Evolutionary conservation across 2,888 invertebrate species (phyloP).

Genomic region (Acanthosepion esculentum): DNA sequence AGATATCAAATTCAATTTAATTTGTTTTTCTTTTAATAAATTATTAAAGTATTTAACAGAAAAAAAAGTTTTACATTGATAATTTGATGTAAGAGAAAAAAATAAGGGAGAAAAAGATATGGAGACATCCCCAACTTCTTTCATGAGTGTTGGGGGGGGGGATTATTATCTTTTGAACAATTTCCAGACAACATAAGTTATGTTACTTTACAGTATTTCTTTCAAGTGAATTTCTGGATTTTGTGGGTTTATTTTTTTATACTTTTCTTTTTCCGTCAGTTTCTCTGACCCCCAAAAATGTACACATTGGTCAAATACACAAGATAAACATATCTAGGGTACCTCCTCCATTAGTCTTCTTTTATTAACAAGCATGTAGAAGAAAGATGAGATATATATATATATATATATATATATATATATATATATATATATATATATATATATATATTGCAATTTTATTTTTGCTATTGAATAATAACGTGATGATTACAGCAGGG

Average conservation of each 20-base stretch:
- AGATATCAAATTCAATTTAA: neutral
- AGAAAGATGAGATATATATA: neutral
- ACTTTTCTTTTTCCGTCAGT: neutral
- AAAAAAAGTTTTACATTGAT: neutral
- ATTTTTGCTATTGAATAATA: neutral
- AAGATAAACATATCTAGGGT: neutral
- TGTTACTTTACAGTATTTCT: neutral
- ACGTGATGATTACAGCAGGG: neutral
- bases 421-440: neutral
- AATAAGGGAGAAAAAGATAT: neutral
- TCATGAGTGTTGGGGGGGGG: neutral
- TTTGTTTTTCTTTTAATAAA: neutral
- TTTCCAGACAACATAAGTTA: neutral
- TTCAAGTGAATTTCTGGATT: neutral
- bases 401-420: neutral
- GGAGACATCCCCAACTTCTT: neutral
- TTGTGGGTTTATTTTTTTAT: neutral
- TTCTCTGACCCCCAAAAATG: neutral
- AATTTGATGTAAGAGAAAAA: neutral
- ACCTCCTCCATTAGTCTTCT: neutral
- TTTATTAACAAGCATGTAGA: neutral
- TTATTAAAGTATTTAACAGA: neutral
- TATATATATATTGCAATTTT: too few relatives aligned
- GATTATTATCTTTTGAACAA: neutral
- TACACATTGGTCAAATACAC: neutral